Evolutionary conservation across 2,113 vertebrate species (phyloP).

Genomic region (Esox niger): DNA sequence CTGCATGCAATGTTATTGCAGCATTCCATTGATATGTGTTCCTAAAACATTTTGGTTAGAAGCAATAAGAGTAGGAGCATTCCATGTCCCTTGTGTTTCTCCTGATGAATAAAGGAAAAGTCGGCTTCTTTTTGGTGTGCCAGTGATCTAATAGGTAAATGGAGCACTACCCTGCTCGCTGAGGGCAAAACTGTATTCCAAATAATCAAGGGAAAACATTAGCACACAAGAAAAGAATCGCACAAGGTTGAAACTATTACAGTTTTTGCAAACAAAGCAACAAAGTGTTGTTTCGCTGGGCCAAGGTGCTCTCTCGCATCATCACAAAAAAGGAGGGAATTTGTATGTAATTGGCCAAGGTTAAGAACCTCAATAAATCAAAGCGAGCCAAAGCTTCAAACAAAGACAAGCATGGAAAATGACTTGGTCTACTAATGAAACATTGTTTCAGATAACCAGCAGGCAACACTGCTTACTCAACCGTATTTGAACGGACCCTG

Average conservation of each 20-base stretch:
- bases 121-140: conserved; percentile 34
- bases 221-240: conserved; percentile 34
- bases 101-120: not conserved
- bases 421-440: conserved; percentile 3
- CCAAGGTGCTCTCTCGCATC: conserved; percentile 15
- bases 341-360: conserved; percentile 59
- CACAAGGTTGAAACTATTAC: conserved; percentile 59
- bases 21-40: not conserved
- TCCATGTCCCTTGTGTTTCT: not conserved
- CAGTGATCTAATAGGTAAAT: conserved; percentile 43
- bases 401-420: conserved; percentile 53
- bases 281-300: conserved; percentile 28
- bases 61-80: not conserved
- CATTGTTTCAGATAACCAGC: not conserved
- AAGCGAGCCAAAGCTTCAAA: conserved; percentile 45
- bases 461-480: not conserved
- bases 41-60: not conserved
- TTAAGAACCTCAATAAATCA: conserved; percentile 64
- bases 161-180: conserved; percentile 28
- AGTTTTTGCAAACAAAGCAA: conserved; percentile 53
- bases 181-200: conserved; percentile 56
- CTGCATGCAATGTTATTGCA: not conserved
- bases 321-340: conserved; percentile 31
- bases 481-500: not conserved
- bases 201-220: conserved; percentile 55